A percentile compares a stretch with the other conserved stretches of the same genome.
These are phyloP conservation scores for Spilogale gracilis DNA, from an alignment of 2,113 vertebrate species.

Conservation along the genomic window DNA sequence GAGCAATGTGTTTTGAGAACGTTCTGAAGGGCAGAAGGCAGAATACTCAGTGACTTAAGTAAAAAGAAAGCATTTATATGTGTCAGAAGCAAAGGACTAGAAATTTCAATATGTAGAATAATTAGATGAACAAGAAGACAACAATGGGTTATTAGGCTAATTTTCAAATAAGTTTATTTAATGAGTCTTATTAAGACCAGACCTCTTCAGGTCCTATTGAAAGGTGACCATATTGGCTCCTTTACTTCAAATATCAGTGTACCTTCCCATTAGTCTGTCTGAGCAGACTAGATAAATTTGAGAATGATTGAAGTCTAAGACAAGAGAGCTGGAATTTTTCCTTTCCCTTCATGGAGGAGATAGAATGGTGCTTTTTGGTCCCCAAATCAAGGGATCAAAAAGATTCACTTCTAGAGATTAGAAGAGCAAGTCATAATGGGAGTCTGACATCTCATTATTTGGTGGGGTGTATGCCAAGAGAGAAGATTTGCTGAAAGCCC, in stretches of 20 bases:
- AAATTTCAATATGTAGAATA: background rate
- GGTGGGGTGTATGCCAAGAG: background rate
- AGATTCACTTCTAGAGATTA: background rate
- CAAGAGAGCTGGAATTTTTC: background rate
- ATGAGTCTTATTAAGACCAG: background rate
- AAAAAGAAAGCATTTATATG: slow-evolving; percentile 15
- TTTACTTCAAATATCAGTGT: background rate
- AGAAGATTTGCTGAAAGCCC: background rate
- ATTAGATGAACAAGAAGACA: background rate
- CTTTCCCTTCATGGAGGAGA: background rate
- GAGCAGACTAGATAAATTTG: background rate
- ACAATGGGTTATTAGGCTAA: background rate
- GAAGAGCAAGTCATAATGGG: background rate
- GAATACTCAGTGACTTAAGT: background rate
- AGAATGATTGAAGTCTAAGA: background rate
- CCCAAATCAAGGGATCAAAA: background rate
- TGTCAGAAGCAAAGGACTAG: slow-evolving; percentile 12
- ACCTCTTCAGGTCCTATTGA: background rate
- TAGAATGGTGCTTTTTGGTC: background rate
- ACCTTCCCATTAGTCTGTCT: background rate
- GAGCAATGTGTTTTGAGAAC: background rate
- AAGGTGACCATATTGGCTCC: background rate
- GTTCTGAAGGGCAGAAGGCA: slow-evolving; percentile 15
- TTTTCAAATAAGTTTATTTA: background rate
- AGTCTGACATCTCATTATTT: background rate